phyloP scores from a whole-genome alignment of 30 jellyfish, hydroid and myxozoan species.

The Kudoa iwatai region DNA sequence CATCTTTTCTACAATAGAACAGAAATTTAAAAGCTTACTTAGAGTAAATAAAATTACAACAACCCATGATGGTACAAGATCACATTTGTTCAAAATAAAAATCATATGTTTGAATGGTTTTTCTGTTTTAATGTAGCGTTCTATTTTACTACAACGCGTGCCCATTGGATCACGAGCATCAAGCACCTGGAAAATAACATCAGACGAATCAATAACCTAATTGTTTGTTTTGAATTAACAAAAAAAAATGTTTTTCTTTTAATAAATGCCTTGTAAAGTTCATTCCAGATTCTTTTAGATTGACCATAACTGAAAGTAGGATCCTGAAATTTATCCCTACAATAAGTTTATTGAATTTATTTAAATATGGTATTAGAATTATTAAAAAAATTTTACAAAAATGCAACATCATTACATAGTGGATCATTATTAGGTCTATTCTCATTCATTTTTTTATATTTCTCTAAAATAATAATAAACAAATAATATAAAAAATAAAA shows the following conservation, averaged over 20 bases:
- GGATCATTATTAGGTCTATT: too few relatives aligned
- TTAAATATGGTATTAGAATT: background rate
- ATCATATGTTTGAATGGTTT: constrained; percentile 58
- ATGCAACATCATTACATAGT: too few relatives aligned
- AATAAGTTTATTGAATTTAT: constrained; percentile 7
- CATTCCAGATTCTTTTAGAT: constrained; percentile 78
- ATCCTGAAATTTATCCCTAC: constrained; percentile 10
- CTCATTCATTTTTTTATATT: too few relatives aligned
- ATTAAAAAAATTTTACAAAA: too few relatives aligned
- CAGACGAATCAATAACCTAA: constrained; percentile 80
- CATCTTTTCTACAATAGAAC: constrained; percentile 16
- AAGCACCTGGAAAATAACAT: constrained; percentile 73
- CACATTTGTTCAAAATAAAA: constrained; percentile 60
- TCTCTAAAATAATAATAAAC: too few relatives aligned
- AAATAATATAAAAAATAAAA: too few relatives aligned
- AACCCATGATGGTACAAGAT: constrained; percentile 76
- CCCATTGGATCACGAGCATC: constrained; percentile 99
- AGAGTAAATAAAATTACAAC: constrained; percentile 10
- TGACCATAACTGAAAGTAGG: constrained; percentile 63
- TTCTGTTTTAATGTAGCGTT: constrained; percentile 18
- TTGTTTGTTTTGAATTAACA: too few relatives aligned
- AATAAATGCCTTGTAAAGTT: constrained; percentile 22
- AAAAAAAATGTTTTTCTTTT: too few relatives aligned
- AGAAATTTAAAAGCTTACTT: background rate
- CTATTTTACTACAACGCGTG: constrained; percentile 65